Base-by-base conservation (phyloP, 1,140 invertebrate genomes). In the Caenorhabditis remanei region DNA sequence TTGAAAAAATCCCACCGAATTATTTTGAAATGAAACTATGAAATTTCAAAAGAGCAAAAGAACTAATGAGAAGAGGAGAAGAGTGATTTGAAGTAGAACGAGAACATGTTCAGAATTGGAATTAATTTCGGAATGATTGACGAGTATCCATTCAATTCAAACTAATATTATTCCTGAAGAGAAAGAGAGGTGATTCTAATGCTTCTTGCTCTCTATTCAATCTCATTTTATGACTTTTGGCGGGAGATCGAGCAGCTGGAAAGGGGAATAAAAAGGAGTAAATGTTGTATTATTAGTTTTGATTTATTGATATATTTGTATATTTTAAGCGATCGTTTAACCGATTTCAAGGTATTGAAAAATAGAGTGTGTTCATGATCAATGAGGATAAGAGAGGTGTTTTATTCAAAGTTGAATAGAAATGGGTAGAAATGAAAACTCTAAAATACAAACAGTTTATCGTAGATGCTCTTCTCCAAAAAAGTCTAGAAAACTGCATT, bases 61-160 rank as follows among this genome's bases (percentile, higher is more conserved):
- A 53, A 16, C 50, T 53, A 53, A 53, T 53, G 50, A 58, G 56
- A n/a, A 2, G n/a, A n/a, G 14, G 14, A 7, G 6, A 16, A 40
- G n/a, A 40, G 61, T 21, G 61, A 24, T 21, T 32, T 9, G 9
- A 40, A 63, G 32, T 63, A 14, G 61, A 46, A n/a, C 11, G 19
- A n/a, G 65, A 32, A 32, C 65, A 48, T 71, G 65, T 71, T 43
- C 65, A 19, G 58, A 61, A 24, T 65, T 65, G 71, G 71, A 79
- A 53, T 79, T 79, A 79, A 79, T 79, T 79, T 79, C 71, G 46
- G 71, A 79, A 79, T 79, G 71, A 79, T 79, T 79, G 71, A 79
- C 71, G 46, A 79, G 71, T 50, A 13, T 79, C 71, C n/a, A 79
- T 79, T 79, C 46, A 48, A 50, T 14, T 79, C 53, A 46, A 50